Evolutionary conservation across 37 sponge, comb jelly and placozoan genomes (phyloP).

Genomic region (Trichoplax adhaerens): DNA sequence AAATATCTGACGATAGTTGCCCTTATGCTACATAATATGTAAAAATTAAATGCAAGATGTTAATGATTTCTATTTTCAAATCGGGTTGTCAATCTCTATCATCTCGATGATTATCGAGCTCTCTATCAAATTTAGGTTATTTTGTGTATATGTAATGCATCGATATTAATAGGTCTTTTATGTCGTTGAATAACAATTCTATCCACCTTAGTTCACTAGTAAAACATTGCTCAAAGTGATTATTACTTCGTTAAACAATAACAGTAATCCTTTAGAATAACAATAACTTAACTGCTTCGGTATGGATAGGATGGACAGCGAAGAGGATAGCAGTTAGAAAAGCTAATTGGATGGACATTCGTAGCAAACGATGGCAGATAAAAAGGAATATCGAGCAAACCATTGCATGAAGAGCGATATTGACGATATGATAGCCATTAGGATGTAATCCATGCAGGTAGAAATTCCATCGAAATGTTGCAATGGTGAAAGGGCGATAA

Average conservation of each 20-base stretch:
- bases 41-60: too few species aligned
- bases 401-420: constrained; percentile 59
- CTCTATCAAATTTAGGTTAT: too few species aligned
- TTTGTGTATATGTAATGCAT: too few species aligned
- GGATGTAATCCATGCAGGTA: constrained; percentile 50
- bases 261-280: neutral
- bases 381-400: constrained; percentile 42
- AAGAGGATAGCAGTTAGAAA: constrained; percentile 15
- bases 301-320: constrained; percentile 28
- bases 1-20: too few species aligned
- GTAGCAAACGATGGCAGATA: too few species aligned
- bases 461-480: constrained; percentile 76
- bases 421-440: constrained; percentile 76
- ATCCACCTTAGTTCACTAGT: too few species aligned
- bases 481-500: constrained; percentile 72
- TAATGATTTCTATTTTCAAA: too few species aligned
- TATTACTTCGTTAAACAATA: neutral
- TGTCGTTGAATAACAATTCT: too few species aligned
- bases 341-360: neutral
- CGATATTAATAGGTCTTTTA: too few species aligned
- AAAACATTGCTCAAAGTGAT: neutral
- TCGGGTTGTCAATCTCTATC: too few species aligned
- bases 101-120: too few species aligned
- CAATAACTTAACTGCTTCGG: constrained; percentile 20
- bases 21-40: too few species aligned